A percentile compares a stretch with the other conserved stretches of the same genome.
Evolutionary conservation across 2,797 vertebrate species (phyloP).

Genomic region (Babyrousa celebensis): DNA sequence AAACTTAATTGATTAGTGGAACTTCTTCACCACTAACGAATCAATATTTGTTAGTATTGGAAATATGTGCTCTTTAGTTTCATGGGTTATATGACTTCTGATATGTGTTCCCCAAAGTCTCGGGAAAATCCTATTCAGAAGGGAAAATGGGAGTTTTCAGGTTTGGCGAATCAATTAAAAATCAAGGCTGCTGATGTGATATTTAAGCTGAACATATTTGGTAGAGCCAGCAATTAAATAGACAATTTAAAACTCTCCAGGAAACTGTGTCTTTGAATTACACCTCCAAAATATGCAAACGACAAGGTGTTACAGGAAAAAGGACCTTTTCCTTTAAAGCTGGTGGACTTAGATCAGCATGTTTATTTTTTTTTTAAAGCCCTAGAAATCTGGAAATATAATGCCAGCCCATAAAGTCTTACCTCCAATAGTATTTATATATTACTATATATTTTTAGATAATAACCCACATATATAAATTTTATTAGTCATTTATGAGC

Average conservation of each 20-base stretch:
- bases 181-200: neutral
- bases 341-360: neutral
- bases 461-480: constrained; percentile 85
- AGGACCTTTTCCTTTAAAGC: constrained; percentile 75
- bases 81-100: constrained; percentile 1
- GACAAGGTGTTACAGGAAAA: constrained; percentile 59
- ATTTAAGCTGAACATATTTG: neutral
- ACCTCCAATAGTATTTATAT: constrained; percentile 82
- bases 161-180: neutral
- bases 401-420: constrained; percentile 78
- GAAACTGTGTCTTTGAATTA: neutral
- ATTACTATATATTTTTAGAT: constrained; percentile 80
- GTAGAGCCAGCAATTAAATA: neutral
- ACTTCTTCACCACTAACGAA: neutral
- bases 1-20: neutral
- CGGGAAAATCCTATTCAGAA: constrained; percentile 21
- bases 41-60: neutral
- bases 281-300: neutral
- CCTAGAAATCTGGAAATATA: constrained; percentile 78
- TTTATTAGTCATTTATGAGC: constrained; percentile 89
- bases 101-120: neutral
- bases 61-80: neutral
- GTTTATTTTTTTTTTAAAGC: constrained; percentile 81
- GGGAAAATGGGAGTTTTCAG: constrained; percentile 13
- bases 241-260: constrained; percentile 16